A percentile compares a stretch with the other conserved stretches of the same genome.
phyloP scores from a whole-genome alignment of 2,113 vertebrate species.

The Xyliphius kryptos region DNA sequence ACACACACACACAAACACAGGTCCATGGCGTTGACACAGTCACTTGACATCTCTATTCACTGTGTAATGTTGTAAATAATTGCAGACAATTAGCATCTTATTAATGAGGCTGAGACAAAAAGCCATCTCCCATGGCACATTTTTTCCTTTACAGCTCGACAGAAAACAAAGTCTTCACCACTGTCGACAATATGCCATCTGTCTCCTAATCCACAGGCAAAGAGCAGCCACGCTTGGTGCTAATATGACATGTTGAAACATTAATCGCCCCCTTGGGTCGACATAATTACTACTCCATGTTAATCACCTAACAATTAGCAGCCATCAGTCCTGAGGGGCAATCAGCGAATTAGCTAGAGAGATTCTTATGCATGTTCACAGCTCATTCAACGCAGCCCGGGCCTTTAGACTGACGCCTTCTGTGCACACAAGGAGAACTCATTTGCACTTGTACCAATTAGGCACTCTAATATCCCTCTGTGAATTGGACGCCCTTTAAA shows the following conservation, averaged over 20 bases:
- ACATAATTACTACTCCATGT: slow-evolving; percentile 98
- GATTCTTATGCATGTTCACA: slow-evolving; percentile 65
- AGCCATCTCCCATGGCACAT: slow-evolving; percentile 61
- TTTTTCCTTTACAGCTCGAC: slow-evolving; percentile 71
- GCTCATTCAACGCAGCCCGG: slow-evolving; percentile 72
- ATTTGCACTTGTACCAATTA: slow-evolving; percentile 87
- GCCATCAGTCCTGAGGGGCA: slow-evolving; percentile 94
- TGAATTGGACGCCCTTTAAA: slow-evolving; percentile 78
- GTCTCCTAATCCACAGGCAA: slow-evolving; percentile 77
- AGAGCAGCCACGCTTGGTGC: slow-evolving; percentile 81
- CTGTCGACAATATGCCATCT: slow-evolving; percentile 97
- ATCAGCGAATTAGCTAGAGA: slow-evolving; percentile 95
- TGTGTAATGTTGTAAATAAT: slow-evolving; percentile 72
- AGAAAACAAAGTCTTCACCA: slow-evolving; percentile 79
- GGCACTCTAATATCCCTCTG: slow-evolving; percentile 78
- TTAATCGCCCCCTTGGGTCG: slow-evolving; percentile 99
- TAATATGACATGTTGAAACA: slow-evolving; percentile 98
- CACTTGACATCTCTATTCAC: slow-evolving; percentile 70
- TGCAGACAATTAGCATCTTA: slow-evolving; percentile 75
- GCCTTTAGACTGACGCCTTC: slow-evolving; percentile 75
- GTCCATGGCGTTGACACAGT: slow-evolving; percentile 52
- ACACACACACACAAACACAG: too few species aligned
- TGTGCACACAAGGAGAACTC: slow-evolving; percentile 80
- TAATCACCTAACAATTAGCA: slow-evolving; percentile 99
- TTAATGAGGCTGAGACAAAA: slow-evolving; percentile 73